A percentile compares a stretch with the other conserved stretches of the same genome.
phyloP scores from a whole-genome alignment of 2,888 invertebrate species.

The Mesorhabditis sp. region DNA sequence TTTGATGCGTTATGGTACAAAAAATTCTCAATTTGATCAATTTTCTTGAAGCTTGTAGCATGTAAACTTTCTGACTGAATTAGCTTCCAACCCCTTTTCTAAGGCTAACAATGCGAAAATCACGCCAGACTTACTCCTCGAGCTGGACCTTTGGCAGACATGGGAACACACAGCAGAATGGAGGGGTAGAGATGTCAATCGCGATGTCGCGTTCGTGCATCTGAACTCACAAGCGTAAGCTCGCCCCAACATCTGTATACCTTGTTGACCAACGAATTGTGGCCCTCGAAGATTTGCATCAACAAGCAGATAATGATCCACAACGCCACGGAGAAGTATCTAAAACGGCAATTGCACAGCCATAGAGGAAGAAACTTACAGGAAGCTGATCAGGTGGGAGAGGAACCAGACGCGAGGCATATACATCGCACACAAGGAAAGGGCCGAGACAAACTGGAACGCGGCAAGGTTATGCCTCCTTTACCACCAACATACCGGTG shows the following conservation, averaged over 20 bases:
- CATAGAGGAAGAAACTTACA: conserved; percentile 24
- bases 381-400: conserved; percentile 48
- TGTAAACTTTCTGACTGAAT: too few species aligned
- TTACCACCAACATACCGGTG: conserved; percentile 32
- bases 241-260: neutral
- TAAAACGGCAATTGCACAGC: conserved; percentile 11
- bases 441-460: conserved; percentile 42
- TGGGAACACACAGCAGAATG: conserved; percentile 55
- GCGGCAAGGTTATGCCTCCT: neutral
- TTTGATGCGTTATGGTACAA: too few species aligned
- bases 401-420: conserved; percentile 56
- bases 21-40: too few species aligned
- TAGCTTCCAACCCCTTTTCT: too few species aligned
- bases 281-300: conserved; percentile 50
- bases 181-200: conserved; percentile 39
- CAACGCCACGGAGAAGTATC: conserved; percentile 52
- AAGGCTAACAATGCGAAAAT: too few species aligned
- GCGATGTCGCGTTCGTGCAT: neutral
- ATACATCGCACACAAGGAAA: conserved; percentile 48
- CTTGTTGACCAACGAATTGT: conserved; percentile 29
- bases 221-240: neutral
- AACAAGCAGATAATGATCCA: conserved; percentile 54
- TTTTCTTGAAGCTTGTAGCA: too few species aligned
- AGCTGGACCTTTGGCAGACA: conserved; percentile 50
- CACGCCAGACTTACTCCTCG: conserved; percentile 27